Evolutionary conservation across 2,113 vertebrate genomes (phyloP).

Genomic region (Elachura formosa): DNA sequence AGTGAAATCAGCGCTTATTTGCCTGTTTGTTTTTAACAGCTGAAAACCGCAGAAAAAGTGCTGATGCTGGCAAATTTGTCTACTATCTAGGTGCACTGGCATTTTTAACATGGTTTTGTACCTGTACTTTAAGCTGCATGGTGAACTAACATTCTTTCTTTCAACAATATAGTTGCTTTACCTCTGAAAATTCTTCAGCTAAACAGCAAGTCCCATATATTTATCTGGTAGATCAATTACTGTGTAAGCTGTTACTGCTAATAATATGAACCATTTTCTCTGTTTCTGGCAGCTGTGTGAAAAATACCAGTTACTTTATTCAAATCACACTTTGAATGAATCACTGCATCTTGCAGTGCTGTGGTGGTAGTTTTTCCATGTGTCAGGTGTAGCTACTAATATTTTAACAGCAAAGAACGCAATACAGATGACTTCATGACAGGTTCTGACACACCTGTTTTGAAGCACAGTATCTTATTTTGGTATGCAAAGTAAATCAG

Average conservation of each 20-base stretch:
- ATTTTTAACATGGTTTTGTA: background rate
- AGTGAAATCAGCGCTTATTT: background rate
- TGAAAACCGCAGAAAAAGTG: background rate
- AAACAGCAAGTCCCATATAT: background rate
- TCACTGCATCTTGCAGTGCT: background rate
- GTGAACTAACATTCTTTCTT: background rate
- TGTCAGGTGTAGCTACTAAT: background rate
- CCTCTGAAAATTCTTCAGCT: background rate
- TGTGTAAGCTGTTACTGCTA: background rate
- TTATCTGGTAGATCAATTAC: background rate
- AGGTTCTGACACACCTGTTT: rapidly evolving
- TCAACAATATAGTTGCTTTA: background rate
- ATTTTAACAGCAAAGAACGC: background rate
- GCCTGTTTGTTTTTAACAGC: background rate
- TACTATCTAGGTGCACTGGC: background rate
- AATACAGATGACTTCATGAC: background rate
- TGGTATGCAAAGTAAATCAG: background rate
- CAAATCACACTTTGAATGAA: background rate
- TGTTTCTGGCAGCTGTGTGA: background rate
- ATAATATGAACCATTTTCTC: background rate
- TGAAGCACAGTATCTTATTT: background rate
- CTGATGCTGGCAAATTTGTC: background rate
- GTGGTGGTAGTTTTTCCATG: background rate
- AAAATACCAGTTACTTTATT: background rate
- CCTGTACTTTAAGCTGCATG: background rate